A percentile compares a stretch with the other conserved stretches of the same genome.
Evolutionary conservation across 2,888 invertebrate genomes (phyloP).

Genomic region (Catocala fraxini): DNA sequence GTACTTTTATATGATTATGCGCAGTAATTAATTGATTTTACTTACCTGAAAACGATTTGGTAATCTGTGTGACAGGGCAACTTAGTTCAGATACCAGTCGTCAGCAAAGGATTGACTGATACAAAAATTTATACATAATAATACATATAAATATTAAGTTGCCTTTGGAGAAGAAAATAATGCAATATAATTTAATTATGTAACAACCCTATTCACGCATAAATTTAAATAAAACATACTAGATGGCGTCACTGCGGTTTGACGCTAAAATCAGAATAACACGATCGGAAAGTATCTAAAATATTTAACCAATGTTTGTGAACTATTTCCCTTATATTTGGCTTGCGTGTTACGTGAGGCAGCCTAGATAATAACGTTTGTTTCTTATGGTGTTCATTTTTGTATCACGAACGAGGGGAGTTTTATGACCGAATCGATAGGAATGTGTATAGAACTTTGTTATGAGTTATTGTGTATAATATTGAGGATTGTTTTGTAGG

Average conservation of each 20-base stretch:
- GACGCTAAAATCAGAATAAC: constrained; percentile 10
- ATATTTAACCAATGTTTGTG: constrained; percentile 15
- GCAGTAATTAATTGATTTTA: too few relatives aligned
- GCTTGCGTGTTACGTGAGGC: constrained; percentile 41
- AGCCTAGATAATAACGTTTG: constrained; percentile 42
- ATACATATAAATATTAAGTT: too few relatives aligned
- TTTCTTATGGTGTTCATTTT: constrained; percentile 49
- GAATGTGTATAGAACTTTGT: constrained; percentile 8
- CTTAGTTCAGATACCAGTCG: too few relatives aligned
- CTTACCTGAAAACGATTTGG: too few relatives aligned
- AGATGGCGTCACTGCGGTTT: neutral
- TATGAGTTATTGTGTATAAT: constrained; percentile 8
- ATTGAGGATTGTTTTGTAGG: constrained; percentile 3
- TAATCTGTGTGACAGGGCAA: too few relatives aligned
- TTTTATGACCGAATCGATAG: constrained; percentile 41
- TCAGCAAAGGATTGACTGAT: too few relatives aligned
- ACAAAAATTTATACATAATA: too few relatives aligned
- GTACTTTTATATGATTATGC: too few relatives aligned
- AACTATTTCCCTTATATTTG: constrained; percentile 18
- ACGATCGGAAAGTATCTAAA: constrained; percentile 17
- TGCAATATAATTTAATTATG: too few relatives aligned
- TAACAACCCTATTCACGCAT: neutral
- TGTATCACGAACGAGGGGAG: constrained; percentile 39
- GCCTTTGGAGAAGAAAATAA: too few relatives aligned
- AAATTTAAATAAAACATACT: neutral